Base-by-base conservation (phyloP, 2,888 invertebrate species). In the Drosophila meridionalis region DNA sequence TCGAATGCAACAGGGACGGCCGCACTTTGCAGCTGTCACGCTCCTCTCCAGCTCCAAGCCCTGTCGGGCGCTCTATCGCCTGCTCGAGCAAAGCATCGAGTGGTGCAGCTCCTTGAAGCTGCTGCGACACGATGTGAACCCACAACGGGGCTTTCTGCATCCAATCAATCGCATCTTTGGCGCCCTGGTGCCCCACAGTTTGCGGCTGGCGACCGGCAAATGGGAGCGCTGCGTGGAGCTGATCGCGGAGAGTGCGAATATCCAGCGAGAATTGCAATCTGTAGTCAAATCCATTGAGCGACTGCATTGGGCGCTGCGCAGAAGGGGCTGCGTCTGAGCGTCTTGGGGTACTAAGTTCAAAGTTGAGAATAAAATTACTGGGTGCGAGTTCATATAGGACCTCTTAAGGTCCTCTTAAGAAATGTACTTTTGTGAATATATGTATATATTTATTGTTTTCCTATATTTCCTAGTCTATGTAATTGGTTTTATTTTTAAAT, bases 131-230 rank as follows among this genome's bases (percentile, higher is more conserved):
- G 45, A 57, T 5, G 48, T 81, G 11, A 60, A 67, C 1, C 36
- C 56, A 2, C n/a, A 34, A 1, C 12, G 14, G 1, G 66, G 69
- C 5, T 70, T 59, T 11, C 40, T 78, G 14, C 66, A 52, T 14
- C 81, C 83, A 3, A 34, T 76, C 12, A 68, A 50, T 8, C 73
- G 69, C 14, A 73, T 86, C 6, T 80, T 86, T 55, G 78, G 87
- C 50, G 36, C 50, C n/a, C 26, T 86, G 30, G 69, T 76, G 32
- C 65, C 84, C 0, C 2, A 26, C 8, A 81, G 58, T 26, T 20
- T 83, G 42, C 68, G 81, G 0, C 14, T 63, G 48, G 73, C 84
- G 2, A 67, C 28, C 32, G 28, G 5, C 4, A 65, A 78, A 20
- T 86, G 83, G 82, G 57, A 81, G 0, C 67, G 28, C 9, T 73